Evolutionary conservation across 2,113 vertebrate species (phyloP), one percentile per base, ranked within the genome.

Genomic region (Solea senegalensis): DNA sequence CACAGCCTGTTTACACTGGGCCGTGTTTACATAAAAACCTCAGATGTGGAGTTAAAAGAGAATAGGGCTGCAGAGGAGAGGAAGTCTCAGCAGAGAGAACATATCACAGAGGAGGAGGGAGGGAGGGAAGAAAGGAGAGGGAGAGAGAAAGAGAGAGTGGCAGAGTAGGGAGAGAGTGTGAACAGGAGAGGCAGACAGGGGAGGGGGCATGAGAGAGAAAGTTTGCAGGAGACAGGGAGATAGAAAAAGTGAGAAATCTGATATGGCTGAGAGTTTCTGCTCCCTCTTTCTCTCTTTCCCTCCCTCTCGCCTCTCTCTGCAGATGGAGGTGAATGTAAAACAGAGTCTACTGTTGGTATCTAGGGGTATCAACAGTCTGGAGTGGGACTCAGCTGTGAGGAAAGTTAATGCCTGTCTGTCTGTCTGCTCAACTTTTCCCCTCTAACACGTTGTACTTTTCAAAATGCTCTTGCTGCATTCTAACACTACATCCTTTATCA

Each of bases 321-420:
- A 93, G 90, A 93, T 91, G 91, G 92, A 92, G 87, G 90, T 92
- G 92, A 93, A 94, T 94, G 90, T 91, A 92, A 94, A 94, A 85
- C 86, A 89, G 87, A 86, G 83, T 89, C 90, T 90, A 83, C 86
- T 87, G 75, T 79, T 85, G 85, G 90, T 90, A 92, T 93, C 91
- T 90, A 69, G 88, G 86, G 90, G 87, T 86, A 92, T 93, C 88
- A 88, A 86, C 90, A 92, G 90, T 93, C 91, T 92, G 83, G 82
- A 83, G 74, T 80, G 83, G 83, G 85, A 81, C 82, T 83, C 63
- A 79, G 83, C 83, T 85, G 85, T 70, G 80, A 89, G 83, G 79
- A 80, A 86, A 90, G 86, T 88, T 90, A 89, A 89, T 87, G 80
- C 81, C 86, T 82, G 84, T 80, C 84, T 59, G 56, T 80, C 79